A percentile compares a stretch with the other conserved stretches of the same genome.
Conservation (phyloP, 2,113 vertebrate species). For the Miniopterus natalensis region DNA sequence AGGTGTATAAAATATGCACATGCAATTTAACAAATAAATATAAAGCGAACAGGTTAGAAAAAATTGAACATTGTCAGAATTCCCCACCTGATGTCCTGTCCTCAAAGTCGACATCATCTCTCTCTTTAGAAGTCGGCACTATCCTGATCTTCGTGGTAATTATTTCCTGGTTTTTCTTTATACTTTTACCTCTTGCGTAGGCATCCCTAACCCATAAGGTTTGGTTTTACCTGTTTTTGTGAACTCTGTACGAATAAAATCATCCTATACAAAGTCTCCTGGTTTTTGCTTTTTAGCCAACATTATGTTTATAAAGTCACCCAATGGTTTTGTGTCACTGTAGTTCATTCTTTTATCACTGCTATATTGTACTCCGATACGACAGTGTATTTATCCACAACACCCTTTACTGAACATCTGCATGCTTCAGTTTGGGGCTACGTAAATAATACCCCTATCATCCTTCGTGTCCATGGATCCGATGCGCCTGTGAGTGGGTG, state of each 20-base stretch:
- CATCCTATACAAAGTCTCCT: background rate
- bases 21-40: background rate
- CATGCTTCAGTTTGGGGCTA: background rate
- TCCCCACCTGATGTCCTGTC: background rate
- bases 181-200: background rate
- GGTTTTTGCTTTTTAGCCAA: background rate
- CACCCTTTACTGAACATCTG: background rate
- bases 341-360: background rate
- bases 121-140: background rate
- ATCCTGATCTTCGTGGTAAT: background rate
- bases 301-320: background rate
- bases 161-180: background rate
- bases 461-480: background rate
- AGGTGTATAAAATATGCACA: background rate
- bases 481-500: background rate
- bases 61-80: background rate
- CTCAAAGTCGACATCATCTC: background rate
- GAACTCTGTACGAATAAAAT: constrained; percentile 6
- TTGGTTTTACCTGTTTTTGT: background rate
- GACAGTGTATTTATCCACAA: background rate
- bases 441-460: background rate
- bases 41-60: background rate
- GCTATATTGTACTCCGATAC: background rate
- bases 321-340: background rate
- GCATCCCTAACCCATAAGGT: background rate